Conservation (phyloP, 2,888 invertebrate genomes). For the Chymomyza caudatula region DNA sequence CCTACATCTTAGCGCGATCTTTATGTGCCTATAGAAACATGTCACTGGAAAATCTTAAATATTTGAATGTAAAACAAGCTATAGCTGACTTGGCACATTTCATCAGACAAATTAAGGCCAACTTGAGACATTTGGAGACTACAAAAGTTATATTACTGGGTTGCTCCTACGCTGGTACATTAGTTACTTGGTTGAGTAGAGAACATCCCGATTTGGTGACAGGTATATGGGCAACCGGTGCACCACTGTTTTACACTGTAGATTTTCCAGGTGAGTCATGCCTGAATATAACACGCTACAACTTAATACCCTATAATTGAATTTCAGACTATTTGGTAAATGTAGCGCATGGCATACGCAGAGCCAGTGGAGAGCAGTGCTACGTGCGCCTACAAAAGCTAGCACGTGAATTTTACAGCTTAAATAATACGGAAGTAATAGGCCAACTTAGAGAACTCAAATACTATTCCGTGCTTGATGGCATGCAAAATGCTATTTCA, state of each 20-base stretch:
- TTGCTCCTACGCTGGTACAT: slow-evolving; percentile 30
- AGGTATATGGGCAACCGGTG: slow-evolving; percentile 28
- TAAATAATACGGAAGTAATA: background rate
- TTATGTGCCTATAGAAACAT: slow-evolving; percentile 16
- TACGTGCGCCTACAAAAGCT: slow-evolving; percentile 17
- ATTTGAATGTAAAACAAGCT: slow-evolving; percentile 26
- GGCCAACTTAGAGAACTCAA: slow-evolving; percentile 22
- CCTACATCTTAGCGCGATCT: too few species aligned
- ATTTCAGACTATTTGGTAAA: slow-evolving; percentile 19
- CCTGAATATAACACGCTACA: too few species aligned
- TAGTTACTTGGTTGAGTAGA: slow-evolving; percentile 29
- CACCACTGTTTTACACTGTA: slow-evolving; percentile 5
- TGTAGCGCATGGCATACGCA: slow-evolving; percentile 20
- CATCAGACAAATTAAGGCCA: slow-evolving; percentile 24
- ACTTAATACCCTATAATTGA: too few species aligned
- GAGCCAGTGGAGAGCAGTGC: slow-evolving; percentile 24
- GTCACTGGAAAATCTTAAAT: slow-evolving; percentile 23
- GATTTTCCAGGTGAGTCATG: slow-evolving; percentile 25
- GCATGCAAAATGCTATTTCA: slow-evolving; percentile 20
- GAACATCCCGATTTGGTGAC: slow-evolving; percentile 30
- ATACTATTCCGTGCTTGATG: background rate
- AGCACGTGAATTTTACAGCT: background rate
- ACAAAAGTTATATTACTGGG: slow-evolving; percentile 39
- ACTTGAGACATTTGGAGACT: slow-evolving; percentile 5
- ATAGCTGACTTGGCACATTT: slow-evolving; percentile 39